Evolutionary conservation across 2,797 vertebrate species (phyloP).

Genomic region (Gymnocypris eckloni): DNA sequence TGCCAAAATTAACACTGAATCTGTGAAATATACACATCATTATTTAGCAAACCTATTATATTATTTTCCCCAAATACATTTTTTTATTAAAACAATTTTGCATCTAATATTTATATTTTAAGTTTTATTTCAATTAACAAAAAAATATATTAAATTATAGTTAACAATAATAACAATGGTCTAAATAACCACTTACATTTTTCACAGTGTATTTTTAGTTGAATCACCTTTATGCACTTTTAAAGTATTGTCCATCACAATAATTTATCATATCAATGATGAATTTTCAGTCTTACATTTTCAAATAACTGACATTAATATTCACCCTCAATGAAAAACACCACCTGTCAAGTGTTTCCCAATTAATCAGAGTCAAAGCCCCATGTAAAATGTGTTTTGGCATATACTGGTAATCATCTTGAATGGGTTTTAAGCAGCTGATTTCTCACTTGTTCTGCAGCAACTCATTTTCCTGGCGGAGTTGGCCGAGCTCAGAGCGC

Average conservation of each 20-base stretch:
- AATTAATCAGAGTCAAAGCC: not conserved
- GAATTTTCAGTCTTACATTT: not conserved
- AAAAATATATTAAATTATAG: not conserved
- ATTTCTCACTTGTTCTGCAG: slow-evolving; percentile 93
- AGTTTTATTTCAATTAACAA: too few relatives aligned
- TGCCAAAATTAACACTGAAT: too few relatives aligned
- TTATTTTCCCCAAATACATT: too few relatives aligned
- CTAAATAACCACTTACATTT: not conserved
- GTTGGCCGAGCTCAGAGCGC: slow-evolving; percentile 91
- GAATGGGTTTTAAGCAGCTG: not conserved
- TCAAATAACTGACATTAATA: not conserved
- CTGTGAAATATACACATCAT: too few relatives aligned
- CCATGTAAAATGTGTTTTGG: not conserved
- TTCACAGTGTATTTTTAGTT: not conserved
- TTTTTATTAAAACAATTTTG: too few relatives aligned
- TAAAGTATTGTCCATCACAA: not conserved
- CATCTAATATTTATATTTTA: too few relatives aligned
- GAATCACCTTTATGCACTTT: not conserved
- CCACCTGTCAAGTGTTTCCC: not conserved
- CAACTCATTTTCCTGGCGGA: slow-evolving; percentile 95
- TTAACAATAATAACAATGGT: not conserved
- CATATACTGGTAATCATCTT: not conserved
- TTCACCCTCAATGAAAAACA: not conserved
- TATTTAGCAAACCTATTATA: too few relatives aligned
- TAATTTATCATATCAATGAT: not conserved